Conservation (phyloP, 1,140 invertebrate genomes). For the Zelostemma sp. region DNA sequence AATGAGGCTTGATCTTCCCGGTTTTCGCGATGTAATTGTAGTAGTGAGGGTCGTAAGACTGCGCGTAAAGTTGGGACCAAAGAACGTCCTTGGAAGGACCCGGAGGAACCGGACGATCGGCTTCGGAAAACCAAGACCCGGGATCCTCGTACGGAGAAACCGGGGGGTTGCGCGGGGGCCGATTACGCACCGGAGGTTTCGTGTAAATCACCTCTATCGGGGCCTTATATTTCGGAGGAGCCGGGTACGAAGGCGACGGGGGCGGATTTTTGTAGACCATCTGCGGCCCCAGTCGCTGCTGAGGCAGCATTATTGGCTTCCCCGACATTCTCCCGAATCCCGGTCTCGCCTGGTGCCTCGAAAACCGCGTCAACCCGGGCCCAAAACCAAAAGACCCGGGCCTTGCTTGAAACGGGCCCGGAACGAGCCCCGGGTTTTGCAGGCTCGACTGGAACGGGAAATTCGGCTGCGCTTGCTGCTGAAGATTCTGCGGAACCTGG, state of each 20-base stretch:
- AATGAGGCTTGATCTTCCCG: constrained; percentile 61
- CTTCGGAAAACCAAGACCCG: constrained; percentile 48
- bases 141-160: constrained; percentile 51
- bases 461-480: constrained; percentile 9
- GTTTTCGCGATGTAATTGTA: constrained; percentile 65
- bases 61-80: constrained; percentile 61
- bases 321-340: constrained; percentile 8
- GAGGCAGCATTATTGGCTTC: constrained; percentile 17
- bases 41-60: constrained; percentile 66
- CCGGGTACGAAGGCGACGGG: neutral
- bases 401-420: neutral
- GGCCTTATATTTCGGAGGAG: constrained; percentile 32
- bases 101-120: constrained; percentile 39
- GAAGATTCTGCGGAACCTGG: constrained; percentile 1
- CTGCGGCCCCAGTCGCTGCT: constrained; percentile 37
- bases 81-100: constrained; percentile 54
- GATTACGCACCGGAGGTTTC: constrained; percentile 53
- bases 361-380: constrained; percentile 9
- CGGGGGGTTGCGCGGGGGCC: constrained; percentile 32
- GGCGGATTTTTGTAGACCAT: constrained; percentile 41
- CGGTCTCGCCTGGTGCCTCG: constrained; percentile 23
- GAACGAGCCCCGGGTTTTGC: too few species aligned
- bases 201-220: constrained; percentile 60
- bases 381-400: constrained; percentile 6
- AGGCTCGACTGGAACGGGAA: too few species aligned